These are phyloP conservation scores for Turritopsis rubra DNA, from an alignment of 30 jellyfish, hydroid and myxozoan species.

Conservation along the genomic window DNA sequence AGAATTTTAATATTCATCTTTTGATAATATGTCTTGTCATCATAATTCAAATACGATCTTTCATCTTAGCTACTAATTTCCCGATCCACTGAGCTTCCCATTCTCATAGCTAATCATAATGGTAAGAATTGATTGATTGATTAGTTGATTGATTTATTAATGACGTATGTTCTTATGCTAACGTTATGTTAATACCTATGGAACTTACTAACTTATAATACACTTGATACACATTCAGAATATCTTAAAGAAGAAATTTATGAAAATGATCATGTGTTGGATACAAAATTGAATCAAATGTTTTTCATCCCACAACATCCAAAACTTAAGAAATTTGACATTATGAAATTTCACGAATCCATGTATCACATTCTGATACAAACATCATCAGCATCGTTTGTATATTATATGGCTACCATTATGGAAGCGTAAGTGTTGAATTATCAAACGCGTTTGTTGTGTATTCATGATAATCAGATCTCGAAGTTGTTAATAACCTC, in stretches of 20 bases:
- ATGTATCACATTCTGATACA: conserved; percentile 1
- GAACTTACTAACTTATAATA: background rate
- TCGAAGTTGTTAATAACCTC: background rate
- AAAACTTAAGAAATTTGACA: background rate
- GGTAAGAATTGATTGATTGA: background rate
- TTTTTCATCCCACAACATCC: background rate
- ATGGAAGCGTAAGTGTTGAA: conserved; percentile 9
- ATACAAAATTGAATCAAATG: conserved; percentile 17
- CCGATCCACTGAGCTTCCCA: background rate
- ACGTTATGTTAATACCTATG: background rate
- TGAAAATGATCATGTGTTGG: background rate
- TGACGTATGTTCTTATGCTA: background rate
- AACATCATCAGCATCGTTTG: conserved; percentile 2
- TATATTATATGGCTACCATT: conserved; percentile 24
- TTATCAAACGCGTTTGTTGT: background rate
- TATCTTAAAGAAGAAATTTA: background rate
- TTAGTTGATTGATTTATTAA: background rate
- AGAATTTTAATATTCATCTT: no score
- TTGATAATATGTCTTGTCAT: no score
- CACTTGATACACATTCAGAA: background rate
- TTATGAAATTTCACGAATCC: background rate
- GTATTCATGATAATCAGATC: background rate
- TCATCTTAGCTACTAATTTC: background rate
- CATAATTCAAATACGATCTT: no score
- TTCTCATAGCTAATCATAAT: background rate